Evolutionary conservation across 1,140 invertebrate species (phyloP).

Genomic region (Stenopsyche tienmushanensis): DNA sequence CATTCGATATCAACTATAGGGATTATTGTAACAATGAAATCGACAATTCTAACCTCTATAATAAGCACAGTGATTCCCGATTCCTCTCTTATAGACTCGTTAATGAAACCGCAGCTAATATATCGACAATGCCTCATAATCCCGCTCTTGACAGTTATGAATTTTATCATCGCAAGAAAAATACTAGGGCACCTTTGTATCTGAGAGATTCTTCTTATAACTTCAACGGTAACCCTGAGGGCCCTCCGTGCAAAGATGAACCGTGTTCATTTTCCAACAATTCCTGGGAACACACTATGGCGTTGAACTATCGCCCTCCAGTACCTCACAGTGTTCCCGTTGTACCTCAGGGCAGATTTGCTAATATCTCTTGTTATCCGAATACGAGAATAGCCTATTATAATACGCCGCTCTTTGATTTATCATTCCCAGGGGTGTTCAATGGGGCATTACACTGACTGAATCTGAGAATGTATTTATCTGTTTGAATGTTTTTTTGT

Average conservation of each 20-base stretch:
- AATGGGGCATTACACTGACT: constrained; percentile 20
- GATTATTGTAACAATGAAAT: constrained; percentile 2
- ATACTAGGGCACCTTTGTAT: neutral
- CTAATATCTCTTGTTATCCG: neutral
- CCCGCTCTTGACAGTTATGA: neutral
- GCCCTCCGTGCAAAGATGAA: neutral
- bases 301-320: neutral
- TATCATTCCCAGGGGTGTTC: constrained; percentile 27
- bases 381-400: constrained; percentile 13
- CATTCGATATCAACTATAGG: neutral
- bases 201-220: neutral
- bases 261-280: too few relatives aligned
- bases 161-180: neutral
- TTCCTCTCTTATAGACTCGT: neutral
- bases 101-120: neutral
- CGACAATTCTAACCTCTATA: neutral
- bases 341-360: neutral
- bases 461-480: constrained; percentile 2
- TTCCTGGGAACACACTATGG: too few relatives aligned
- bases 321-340: neutral
- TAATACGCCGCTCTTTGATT: constrained; percentile 11
- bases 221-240: neutral
- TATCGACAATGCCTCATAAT: too few relatives aligned
- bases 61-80: neutral
- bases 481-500: too few relatives aligned